Conservation (phyloP, 2,888 invertebrate genomes). For the Caprella mutica region DNA sequence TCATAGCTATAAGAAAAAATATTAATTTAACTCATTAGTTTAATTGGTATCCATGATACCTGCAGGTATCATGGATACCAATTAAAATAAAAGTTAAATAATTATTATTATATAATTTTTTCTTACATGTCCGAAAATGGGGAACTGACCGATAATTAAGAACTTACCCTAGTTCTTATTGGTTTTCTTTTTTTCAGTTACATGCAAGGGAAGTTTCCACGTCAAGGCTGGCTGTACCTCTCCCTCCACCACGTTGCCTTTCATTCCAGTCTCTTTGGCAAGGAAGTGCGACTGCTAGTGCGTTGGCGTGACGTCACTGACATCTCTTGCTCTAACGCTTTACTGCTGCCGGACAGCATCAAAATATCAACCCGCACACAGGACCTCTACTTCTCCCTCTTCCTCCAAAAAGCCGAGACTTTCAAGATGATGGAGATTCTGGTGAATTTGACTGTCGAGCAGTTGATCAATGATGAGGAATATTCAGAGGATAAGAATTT, state of each 20-base stretch:
- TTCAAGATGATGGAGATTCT: constrained; percentile 86
- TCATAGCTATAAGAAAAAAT: too few relatives aligned
- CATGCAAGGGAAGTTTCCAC: constrained; percentile 80
- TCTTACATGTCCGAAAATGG: too few relatives aligned
- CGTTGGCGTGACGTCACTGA: constrained; percentile 83
- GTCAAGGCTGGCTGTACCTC: constrained; percentile 96
- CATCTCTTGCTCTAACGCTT: constrained; percentile 61
- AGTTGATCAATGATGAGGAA: constrained; percentile 83
- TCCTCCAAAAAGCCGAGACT: constrained; percentile 76
- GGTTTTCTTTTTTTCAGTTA: too few relatives aligned
- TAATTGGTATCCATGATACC: too few relatives aligned
- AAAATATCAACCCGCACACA: constrained; percentile 72
- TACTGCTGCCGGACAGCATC: constrained; percentile 73
- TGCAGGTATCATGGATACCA: too few relatives aligned
- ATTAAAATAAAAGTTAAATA: too few relatives aligned
- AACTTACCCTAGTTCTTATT: too few relatives aligned
- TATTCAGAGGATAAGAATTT: constrained; percentile 81
- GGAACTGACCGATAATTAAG: too few relatives aligned
- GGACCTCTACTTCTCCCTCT: constrained; percentile 81
- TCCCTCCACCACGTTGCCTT: constrained; percentile 93
- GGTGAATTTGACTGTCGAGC: constrained; percentile 92
- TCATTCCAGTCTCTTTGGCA: constrained; percentile 85
- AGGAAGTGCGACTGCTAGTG: constrained; percentile 73
- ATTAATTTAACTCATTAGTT: too few relatives aligned
- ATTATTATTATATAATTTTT: too few relatives aligned